Evolutionary conservation across 1,140 invertebrate genomes (phyloP).

Genomic region (Magallana angulata): DNA sequence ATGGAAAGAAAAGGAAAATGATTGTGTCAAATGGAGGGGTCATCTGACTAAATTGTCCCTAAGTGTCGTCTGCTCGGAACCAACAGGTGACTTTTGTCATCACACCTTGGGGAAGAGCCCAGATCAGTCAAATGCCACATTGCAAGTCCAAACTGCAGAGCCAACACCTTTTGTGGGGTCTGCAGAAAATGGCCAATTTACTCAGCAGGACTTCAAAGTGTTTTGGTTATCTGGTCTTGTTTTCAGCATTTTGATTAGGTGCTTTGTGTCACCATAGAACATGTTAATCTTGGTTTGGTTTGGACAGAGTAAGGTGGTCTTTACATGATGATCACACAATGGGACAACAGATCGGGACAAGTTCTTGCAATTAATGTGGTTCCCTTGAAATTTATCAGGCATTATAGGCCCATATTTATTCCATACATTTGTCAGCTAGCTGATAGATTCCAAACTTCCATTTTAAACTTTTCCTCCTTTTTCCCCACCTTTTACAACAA

Average conservation of each 20-base stretch:
- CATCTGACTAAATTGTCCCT: neutral
- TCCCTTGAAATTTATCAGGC: no score
- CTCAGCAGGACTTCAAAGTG: conserved; percentile 21
- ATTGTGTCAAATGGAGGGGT: conserved; percentile 10
- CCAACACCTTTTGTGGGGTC: conserved; percentile 4
- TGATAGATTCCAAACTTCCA: no score
- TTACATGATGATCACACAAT: conserved; percentile 26
- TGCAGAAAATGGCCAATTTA: conserved; percentile 23
- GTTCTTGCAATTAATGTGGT: neutral
- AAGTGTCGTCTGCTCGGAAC: conserved; percentile 4
- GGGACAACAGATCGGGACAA: neutral
- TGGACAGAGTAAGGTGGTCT: conserved; percentile 1
- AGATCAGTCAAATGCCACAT: conserved; percentile 20
- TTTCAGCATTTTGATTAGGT: conserved; percentile 13
- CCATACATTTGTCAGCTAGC: no score
- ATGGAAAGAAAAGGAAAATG: conserved; percentile 7
- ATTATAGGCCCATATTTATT: no score
- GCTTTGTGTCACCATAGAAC: conserved; percentile 16
- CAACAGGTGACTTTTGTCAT: conserved; percentile 37
- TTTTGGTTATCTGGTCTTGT: conserved; percentile 5
- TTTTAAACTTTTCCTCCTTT: no score
- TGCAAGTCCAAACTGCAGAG: conserved; percentile 12
- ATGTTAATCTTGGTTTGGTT: neutral
- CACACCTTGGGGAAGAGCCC: conserved; percentile 15
- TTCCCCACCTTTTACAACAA: no score